These are phyloP conservation scores for Circaetus cinerascens DNA, from an alignment of 2,113 vertebrate genomes.

Conservation along the genomic window DNA sequence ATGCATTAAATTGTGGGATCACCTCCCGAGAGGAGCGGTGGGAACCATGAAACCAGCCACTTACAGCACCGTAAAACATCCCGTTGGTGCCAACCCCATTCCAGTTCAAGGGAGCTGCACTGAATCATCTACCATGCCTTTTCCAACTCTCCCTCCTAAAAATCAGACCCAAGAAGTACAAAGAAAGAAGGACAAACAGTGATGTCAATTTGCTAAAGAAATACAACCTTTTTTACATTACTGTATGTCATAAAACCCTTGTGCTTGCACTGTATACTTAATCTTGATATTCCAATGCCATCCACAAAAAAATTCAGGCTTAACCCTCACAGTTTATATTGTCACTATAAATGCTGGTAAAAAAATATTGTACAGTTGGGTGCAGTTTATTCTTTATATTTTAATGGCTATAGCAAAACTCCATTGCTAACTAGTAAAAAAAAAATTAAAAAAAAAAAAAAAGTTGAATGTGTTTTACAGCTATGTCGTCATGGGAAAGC, in stretches of 20 bases:
- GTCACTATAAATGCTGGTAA: slow-evolving; percentile 44
- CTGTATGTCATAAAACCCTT: slow-evolving; percentile 1
- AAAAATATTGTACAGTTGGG: slow-evolving; percentile 62
- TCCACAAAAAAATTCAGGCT: slow-evolving; percentile 46
- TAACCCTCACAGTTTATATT: slow-evolving; percentile 57
- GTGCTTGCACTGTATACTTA: background rate
- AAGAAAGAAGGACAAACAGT: slow-evolving; percentile 1
- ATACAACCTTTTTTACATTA: slow-evolving; percentile 16
- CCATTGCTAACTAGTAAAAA: slow-evolving; percentile 54
- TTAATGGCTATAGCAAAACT: slow-evolving; percentile 58
- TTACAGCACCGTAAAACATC: background rate
- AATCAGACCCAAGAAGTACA: slow-evolving; percentile 25
- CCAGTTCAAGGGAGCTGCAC: background rate
- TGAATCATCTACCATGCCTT: slow-evolving; percentile 25
- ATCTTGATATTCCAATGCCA: slow-evolving; percentile 54
- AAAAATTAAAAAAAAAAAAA: background rate
- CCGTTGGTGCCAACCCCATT: background rate
- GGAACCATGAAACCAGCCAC: slow-evolving; percentile 12
- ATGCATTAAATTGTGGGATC: background rate
- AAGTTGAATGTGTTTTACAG: slow-evolving; percentile 52
- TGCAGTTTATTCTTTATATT: slow-evolving; percentile 60
- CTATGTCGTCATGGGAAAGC: slow-evolving; percentile 57
- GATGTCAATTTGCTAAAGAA: slow-evolving; percentile 42
- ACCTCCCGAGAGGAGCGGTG: background rate
- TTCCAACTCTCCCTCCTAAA: background rate